Evolutionary conservation across 2,888 invertebrate genomes (phyloP).

Genomic region (Ophion slaviceki): DNA sequence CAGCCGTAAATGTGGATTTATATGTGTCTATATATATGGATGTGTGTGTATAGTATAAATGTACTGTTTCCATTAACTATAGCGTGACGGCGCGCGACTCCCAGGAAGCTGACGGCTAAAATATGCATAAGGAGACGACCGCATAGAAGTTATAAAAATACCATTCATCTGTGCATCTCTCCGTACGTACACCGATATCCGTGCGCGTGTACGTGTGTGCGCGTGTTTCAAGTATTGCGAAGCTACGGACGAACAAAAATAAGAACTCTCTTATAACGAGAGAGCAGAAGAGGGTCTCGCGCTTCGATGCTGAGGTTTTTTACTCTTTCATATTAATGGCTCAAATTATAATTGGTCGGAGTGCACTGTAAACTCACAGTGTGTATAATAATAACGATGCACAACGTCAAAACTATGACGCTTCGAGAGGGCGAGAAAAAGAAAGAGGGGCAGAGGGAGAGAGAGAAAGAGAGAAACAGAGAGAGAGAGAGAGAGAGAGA

Average conservation of each 20-base stretch:
- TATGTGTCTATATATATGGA: constrained; percentile 1
- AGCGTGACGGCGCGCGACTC: constrained; percentile 50
- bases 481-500: background rate
- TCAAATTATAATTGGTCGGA: constrained; percentile 44
- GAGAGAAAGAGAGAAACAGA: background rate
- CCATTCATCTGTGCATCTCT: background rate
- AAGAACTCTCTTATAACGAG: constrained; percentile 31
- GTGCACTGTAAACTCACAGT: background rate
- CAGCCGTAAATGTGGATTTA: background rate
- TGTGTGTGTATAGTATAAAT: constrained; percentile 2
- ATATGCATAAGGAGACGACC: constrained; percentile 62
- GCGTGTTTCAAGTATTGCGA: constrained; percentile 10
- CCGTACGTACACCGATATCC: background rate
- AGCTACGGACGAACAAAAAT: constrained; percentile 16
- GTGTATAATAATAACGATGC: background rate
- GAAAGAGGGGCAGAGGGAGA: background rate
- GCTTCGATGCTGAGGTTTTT: background rate
- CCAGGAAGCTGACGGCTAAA: constrained; percentile 38
- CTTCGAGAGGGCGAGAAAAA: background rate
- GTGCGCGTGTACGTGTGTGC: background rate
- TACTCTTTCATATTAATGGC: constrained; percentile 27
- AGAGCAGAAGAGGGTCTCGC: constrained; percentile 9
- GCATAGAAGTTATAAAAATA: constrained; percentile 38
- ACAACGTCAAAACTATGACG: background rate
- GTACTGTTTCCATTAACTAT: constrained; percentile 56